Percentiles rank a stretch among this genome's conserved stretches.
Conservation (phyloP, 2,888 invertebrate genomes). For the Ariolimax columbianus region DNA sequence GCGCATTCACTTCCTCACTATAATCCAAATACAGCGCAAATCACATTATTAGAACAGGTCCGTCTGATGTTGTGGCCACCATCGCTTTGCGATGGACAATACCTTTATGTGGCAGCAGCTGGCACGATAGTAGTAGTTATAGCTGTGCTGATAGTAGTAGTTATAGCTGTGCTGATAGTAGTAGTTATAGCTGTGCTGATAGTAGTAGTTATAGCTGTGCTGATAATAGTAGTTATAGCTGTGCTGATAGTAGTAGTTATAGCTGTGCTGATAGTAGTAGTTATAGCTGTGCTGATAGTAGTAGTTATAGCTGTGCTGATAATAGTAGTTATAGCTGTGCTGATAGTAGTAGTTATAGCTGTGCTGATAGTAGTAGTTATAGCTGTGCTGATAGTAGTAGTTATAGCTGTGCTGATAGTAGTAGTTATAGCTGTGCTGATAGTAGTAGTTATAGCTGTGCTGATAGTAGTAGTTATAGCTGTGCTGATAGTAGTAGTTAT, state of each 20-base stretch:
- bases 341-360: too few relatives aligned
- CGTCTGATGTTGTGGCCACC: too few relatives aligned
- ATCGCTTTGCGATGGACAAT: too few relatives aligned
- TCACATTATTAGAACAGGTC: too few relatives aligned
- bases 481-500: neutral
- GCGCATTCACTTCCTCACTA: too few relatives aligned
- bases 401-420: neutral
- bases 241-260: neutral
- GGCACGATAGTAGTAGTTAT: too few relatives aligned
- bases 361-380: too few relatives aligned
- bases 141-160: too few relatives aligned
- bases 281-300: neutral
- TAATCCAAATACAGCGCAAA: too few relatives aligned
- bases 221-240: neutral
- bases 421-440: neutral
- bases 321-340: too few relatives aligned
- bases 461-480: neutral
- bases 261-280: neutral
- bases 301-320: too few relatives aligned
- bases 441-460: neutral
- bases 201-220: neutral
- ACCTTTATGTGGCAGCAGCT: too few relatives aligned
- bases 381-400: neutral
- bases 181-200: neutral
- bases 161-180: neutral